Percentiles rank a stretch among this genome's conserved stretches.
These are phyloP conservation scores for Diarsia brunnea DNA, from an alignment of 2,888 invertebrate genomes.

Conservation along the genomic window DNA sequence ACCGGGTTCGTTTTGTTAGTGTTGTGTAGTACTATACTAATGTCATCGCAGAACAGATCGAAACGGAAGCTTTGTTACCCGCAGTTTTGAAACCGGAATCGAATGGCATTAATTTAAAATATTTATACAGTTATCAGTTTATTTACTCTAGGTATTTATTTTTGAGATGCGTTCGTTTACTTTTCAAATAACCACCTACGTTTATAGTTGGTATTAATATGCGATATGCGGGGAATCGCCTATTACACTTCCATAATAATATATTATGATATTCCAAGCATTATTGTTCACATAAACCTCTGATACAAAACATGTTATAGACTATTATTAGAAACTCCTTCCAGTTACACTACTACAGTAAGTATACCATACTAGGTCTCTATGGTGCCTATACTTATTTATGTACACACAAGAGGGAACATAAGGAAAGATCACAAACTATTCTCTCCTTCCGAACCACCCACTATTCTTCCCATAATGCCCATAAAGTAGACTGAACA, in stretches of 20 bases:
- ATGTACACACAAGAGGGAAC: no score
- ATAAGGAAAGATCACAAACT: no score
- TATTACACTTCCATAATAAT: background rate
- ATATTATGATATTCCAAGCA: background rate
- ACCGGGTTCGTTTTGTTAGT: background rate
- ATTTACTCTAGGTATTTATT: slow-evolving; percentile 12
- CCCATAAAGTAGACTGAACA: background rate
- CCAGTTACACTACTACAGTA: background rate
- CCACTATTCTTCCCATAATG: background rate
- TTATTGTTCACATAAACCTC: background rate
- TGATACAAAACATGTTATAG: background rate
- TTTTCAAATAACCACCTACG: background rate
- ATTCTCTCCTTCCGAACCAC: background rate
- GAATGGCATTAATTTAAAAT: slow-evolving; percentile 4
- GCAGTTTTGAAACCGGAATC: background rate
- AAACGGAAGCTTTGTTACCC: background rate
- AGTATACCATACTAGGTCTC: no score
- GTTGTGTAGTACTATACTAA: background rate
- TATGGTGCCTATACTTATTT: no score
- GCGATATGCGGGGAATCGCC: background rate
- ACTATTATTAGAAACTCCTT: background rate
- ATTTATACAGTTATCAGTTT: slow-evolving; percentile 13
- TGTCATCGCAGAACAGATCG: background rate
- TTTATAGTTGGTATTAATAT: background rate
- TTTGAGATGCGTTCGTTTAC: background rate